Evolutionary conservation across 2,888 invertebrate genomes (phyloP).

Genomic region (Watsonalla binaria): DNA sequence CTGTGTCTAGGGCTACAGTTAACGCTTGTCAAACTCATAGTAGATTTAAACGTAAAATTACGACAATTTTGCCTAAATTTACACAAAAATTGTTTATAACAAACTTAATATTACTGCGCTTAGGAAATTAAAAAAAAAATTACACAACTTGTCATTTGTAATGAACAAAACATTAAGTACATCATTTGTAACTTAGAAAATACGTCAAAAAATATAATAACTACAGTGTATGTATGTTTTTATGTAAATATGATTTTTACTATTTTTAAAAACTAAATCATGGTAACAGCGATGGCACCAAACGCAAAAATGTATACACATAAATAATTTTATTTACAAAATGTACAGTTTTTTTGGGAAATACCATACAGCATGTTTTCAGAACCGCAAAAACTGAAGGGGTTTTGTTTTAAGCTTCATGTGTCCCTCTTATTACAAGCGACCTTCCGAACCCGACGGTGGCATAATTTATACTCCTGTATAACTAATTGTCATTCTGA

Average conservation of each 20-base stretch:
- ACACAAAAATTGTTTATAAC: too few relatives aligned
- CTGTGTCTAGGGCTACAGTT: too few relatives aligned
- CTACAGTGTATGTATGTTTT: conserved; percentile 8
- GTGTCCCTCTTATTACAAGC: too few relatives aligned
- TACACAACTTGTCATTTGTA: conserved; percentile 15
- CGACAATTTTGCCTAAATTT: too few relatives aligned
- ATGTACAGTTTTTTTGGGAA: conserved; percentile 11
- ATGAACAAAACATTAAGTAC: conserved; percentile 25
- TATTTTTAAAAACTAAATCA: conserved; percentile 22
- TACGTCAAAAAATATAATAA: conserved; percentile 36
- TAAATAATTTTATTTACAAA: conserved; percentile 17
- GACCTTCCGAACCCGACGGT: too few relatives aligned
- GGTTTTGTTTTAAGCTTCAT: too few relatives aligned
- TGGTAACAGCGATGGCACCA: conserved; percentile 75
- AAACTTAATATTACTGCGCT: conserved; percentile 8
- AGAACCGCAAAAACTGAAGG: not conserved
- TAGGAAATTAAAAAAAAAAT: conserved; percentile 12
- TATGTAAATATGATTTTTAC: conserved; percentile 16
- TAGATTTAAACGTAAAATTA: too few relatives aligned
- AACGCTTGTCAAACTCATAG: too few relatives aligned
- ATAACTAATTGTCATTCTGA: too few relatives aligned
- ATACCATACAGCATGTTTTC: not conserved
- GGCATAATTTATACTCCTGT: too few relatives aligned
- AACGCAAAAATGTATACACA: conserved; percentile 18
- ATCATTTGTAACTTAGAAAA: conserved; percentile 26